Base-by-base conservation (phyloP, 2,888 invertebrate genomes). In the Drosophila yooni region DNA sequence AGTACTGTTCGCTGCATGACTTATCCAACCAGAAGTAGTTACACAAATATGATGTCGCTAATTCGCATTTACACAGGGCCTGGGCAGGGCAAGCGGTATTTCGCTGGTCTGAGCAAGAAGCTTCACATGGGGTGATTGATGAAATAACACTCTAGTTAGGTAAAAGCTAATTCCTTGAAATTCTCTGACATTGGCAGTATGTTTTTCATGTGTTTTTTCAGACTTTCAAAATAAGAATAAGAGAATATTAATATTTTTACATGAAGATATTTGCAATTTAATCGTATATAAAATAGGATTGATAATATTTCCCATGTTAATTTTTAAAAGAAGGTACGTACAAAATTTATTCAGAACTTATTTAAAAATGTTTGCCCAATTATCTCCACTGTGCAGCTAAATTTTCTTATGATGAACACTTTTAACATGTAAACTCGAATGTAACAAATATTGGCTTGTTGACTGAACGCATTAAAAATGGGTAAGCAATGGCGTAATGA, bases 1-100 rank as follows among this genome's bases (percentile, higher is more conserved):
- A 57, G 29, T 57, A 57, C 31, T 57, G 3, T 21, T n/a, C 43
- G 40, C 57, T 43, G 21, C 57, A 25, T 57, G 57, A 40, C 29
- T 29, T 43, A 15, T 31, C 43, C 31, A 31, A 57, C 15, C 15
- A 40, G n/a, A 57, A 31, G 57, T 57, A 43, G 21, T 43, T 43
- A 25, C 21, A 21, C 4, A 33, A 25, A 33, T 15, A 56, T 21
- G 13, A 43, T 29, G 57, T 15, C 57, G 54, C 36, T 56, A 56
- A 56, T 56, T 56, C 54, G n/a, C 27, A 38, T n/a, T 56, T 18
- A n/a, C 13, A 27, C 25, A 18, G 18, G 10, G 27, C 11, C 4
- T 25, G 33, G 25, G 8, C 13, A 31, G 15, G 18, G 34, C 34
- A 36, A 54, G 46, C 21, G 46, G 1, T 7, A 13, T 13, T 27